A percentile compares a stretch with the other conserved stretches of the same genome.
Conservation (phyloP, 2,797 vertebrate genomes). For the Ammospiza maritima region DNA sequence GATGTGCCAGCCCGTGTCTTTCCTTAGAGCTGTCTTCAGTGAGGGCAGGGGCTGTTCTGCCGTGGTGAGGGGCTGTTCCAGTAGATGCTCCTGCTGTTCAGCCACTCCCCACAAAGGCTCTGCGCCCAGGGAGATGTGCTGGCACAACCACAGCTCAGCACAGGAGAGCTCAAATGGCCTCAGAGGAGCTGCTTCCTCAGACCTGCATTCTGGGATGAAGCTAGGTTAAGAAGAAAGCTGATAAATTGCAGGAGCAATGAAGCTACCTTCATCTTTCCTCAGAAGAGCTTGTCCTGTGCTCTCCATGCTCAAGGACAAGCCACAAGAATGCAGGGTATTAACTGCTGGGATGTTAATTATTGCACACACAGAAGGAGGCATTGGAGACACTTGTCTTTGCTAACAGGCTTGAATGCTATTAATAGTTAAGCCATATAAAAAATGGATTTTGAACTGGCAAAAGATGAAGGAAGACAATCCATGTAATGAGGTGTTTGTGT, state of each 20-base stretch:
- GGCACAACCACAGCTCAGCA: background rate
- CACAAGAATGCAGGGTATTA: background rate
- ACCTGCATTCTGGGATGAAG: background rate
- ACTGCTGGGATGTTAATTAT: background rate
- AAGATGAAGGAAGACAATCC: background rate
- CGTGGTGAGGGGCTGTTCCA: background rate
- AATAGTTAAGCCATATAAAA: background rate
- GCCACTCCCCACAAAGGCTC: background rate
- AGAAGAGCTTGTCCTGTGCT: background rate
- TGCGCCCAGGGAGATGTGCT: background rate
- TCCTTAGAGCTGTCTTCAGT: background rate
- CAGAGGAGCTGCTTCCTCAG: background rate
- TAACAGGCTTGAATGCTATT: background rate
- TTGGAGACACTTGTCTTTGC: background rate
- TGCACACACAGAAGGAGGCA: background rate
- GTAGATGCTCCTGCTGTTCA: background rate
- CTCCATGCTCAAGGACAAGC: background rate
- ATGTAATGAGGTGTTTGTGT: background rate
- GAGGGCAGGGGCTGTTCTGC: background rate
- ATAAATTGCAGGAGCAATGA: background rate
- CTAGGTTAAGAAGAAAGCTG: background rate
- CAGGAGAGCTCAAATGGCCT: background rate
- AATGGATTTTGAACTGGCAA: background rate
- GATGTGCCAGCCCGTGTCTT: background rate
- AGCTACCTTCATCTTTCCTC: background rate